A percentile compares a stretch with the other conserved stretches of the same genome.
These are phyloP conservation scores for Drosophila ananassae DNA, from an alignment of 1,140 invertebrate genomes.

Conservation along the genomic window DNA sequence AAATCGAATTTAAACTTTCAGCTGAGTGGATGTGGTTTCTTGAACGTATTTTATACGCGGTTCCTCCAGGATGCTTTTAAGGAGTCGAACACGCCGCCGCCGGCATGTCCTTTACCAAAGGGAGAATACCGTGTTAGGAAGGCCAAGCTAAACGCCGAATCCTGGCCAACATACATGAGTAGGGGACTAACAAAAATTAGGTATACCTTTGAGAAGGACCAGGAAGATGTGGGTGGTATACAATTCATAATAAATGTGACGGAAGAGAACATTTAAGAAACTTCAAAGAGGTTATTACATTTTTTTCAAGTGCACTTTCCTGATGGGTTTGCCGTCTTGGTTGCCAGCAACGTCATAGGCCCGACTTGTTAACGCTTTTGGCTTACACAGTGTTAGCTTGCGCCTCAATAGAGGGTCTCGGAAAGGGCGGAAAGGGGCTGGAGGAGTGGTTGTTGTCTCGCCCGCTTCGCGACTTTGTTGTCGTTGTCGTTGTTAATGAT, in stretches of 20 bases:
- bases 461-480: slow-evolving; percentile 42
- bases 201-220: background rate
- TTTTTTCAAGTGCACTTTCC: slow-evolving; percentile 22
- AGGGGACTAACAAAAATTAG: background rate
- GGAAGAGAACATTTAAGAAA: background rate
- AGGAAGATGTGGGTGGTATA: background rate
- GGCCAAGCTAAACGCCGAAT: background rate
- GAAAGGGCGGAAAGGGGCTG: background rate
- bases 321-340: slow-evolving; percentile 46
- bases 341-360: slow-evolving; percentile 53
- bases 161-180: background rate
- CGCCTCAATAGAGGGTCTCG: slow-evolving; percentile 43
- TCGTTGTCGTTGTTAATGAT: slow-evolving; percentile 80
- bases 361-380: slow-evolving; percentile 77
- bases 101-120: background rate
- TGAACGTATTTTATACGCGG: background rate
- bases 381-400: slow-evolving; percentile 75
- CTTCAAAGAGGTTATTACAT: background rate
- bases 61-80: background rate
- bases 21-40: background rate
- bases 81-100: background rate
- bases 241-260: background rate
- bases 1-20: background rate
- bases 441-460: slow-evolving; percentile 22
- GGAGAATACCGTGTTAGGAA: background rate